Percentiles rank a stretch among this genome's conserved stretches.
Evolutionary conservation across 2,888 invertebrate species (phyloP).

Genomic region (Brachylomia viminalis): DNA sequence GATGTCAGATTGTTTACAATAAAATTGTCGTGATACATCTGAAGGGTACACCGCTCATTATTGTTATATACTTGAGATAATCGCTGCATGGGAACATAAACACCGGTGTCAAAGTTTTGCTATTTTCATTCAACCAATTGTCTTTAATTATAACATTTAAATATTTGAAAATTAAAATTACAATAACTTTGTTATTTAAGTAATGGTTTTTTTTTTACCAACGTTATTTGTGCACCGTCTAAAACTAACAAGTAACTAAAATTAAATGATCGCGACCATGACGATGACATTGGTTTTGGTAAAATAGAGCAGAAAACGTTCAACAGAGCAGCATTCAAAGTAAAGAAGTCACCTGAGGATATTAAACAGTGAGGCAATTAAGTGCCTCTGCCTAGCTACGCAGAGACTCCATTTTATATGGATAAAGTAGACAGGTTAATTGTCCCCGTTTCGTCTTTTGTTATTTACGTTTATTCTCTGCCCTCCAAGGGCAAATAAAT

Average conservation of each 20-base stretch:
- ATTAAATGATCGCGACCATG: constrained; percentile 31
- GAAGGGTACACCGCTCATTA: constrained; percentile 54
- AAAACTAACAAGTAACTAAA: constrained; percentile 14
- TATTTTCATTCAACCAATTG: constrained; percentile 13
- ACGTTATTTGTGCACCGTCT: neutral
- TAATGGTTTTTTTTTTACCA: constrained; percentile 1
- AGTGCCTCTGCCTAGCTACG: constrained; percentile 30
- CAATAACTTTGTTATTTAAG: neutral
- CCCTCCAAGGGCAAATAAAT: constrained; percentile 48
- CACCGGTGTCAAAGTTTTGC: constrained; percentile 33
- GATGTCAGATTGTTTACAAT: constrained; percentile 48
- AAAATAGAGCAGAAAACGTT: constrained; percentile 35
- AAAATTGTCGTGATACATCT: constrained; percentile 43
- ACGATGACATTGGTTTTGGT: constrained; percentile 31
- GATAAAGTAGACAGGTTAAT: constrained; percentile 65
- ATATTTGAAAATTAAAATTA: constrained; percentile 13
- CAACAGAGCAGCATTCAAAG: constrained; percentile 48
- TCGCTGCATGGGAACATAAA: constrained; percentile 41
- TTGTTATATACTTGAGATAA: constrained; percentile 48
- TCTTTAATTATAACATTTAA: constrained; percentile 11
- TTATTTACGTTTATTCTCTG: constrained; percentile 62
- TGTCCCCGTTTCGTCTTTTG: constrained; percentile 57
- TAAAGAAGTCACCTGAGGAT: constrained; percentile 61
- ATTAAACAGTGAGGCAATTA: constrained; percentile 61
- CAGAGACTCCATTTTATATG: constrained; percentile 55